phyloP scores from a whole-genome alignment of 2,888 invertebrate genomes.

The Andrena chrysosceles region DNA sequence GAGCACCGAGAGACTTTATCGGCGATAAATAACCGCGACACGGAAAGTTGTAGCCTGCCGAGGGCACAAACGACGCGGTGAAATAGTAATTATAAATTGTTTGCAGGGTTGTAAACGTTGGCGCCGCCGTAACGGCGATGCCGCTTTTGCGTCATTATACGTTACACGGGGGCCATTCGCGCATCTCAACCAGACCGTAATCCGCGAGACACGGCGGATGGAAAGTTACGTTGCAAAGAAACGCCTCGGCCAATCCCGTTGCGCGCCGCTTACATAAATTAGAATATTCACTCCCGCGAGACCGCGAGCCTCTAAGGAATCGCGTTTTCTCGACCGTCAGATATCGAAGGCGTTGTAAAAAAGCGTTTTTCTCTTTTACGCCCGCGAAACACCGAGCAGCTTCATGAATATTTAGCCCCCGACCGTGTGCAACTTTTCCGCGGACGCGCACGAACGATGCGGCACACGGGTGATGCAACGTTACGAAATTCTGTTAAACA shows the following conservation, averaged over 20 bases:
- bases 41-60: conserved; percentile 7
- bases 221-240: conserved; percentile 35
- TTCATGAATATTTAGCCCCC: conserved; percentile 47
- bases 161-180: conserved; percentile 53
- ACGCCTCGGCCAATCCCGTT: conserved; percentile 52
- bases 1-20: conserved; percentile 36
- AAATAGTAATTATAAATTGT: conserved; percentile 59
- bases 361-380: neutral
- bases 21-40: conserved; percentile 50
- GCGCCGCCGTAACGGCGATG: conserved; percentile 41
- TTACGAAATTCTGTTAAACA: conserved; percentile 1
- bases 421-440: conserved; percentile 28
- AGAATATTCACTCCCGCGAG: conserved; percentile 45
- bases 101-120: conserved; percentile 42
- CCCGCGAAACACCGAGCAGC: neutral
- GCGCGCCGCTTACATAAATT: conserved; percentile 58
- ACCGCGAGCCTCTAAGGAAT: conserved; percentile 41
- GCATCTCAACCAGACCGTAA: conserved; percentile 54
- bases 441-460: neutral
- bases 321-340: conserved; percentile 33
- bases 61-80: conserved; percentile 27
- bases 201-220: conserved; percentile 45
- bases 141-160: conserved; percentile 53
- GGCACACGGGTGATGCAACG: neutral
- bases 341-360: conserved; percentile 40